Base-by-base conservation (phyloP, 2,888 invertebrate species). In the Sepiola atlantica region DNA sequence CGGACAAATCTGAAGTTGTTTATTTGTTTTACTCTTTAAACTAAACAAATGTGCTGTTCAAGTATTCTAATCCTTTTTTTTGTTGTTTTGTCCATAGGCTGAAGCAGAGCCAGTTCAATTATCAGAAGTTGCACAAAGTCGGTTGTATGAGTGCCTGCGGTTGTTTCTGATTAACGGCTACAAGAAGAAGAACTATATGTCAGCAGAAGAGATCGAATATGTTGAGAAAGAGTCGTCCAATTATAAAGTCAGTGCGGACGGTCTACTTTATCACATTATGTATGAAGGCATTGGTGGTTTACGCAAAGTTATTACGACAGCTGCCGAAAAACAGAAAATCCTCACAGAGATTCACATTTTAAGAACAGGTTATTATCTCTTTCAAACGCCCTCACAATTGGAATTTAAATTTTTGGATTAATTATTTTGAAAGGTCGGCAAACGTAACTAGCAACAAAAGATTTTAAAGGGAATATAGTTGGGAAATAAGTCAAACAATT, bases 261-360 rank as follows among this genome's bases (percentile, higher is more conserved):
- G 95, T 21, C 94, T 95, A 55, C 94, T 96, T 45, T 95, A 95
- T 55, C 95, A 95, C 94, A 95, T 94, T 55, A 57, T n/a, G 21
- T n/a, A 93, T 57, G 32, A 55, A 61, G 57, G 55, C 16, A 93
- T 55, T 93, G 93, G 55, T 35, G 35, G 94, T 57, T 95, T 95
- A 93, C 94, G 95, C 20, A 94, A 95, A 90, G 95, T 95, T 4
- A 55, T 95, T 55, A 94, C 94, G 77, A 94, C 95, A 21, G 95
- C 95, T 61, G 94, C 94, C 94, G 95, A 96, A n/a, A 95, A 95
- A 93, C 95, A 94, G 91, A 95, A 94, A 28, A 95, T 95, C 28
- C 94, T 96, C 32, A 94, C 94, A 90, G 95, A 95, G 91, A 95
- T 95, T 55, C 96, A 95, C 94, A 93, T 95, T 93, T 57, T 93